These are phyloP conservation scores for Xestobium rufovillosum DNA, from an alignment of 2,888 invertebrate species.

Conservation along the genomic window DNA sequence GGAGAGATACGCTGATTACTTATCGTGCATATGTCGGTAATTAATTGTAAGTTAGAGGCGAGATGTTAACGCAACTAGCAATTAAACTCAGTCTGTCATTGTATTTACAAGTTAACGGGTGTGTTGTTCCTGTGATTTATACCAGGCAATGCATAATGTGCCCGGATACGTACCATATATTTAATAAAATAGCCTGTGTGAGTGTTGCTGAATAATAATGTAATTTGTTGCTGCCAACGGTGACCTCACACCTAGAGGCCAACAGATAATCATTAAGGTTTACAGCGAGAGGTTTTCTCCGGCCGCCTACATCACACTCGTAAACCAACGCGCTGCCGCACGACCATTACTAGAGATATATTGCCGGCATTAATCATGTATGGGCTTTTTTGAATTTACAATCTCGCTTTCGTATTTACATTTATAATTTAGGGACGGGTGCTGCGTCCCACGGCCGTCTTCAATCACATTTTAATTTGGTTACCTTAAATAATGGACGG, in stretches of 20 bases:
- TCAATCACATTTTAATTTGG: no score
- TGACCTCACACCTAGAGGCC: conserved; percentile 36
- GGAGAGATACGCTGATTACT: no score
- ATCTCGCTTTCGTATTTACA: no score
- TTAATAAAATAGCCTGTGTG: conserved; percentile 35
- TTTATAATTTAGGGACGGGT: no score
- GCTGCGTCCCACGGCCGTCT: no score
- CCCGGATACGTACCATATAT: conserved; percentile 34
- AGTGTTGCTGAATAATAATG: conserved; percentile 38
- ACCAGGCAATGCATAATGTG: conserved; percentile 35
- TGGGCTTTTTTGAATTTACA: conserved; percentile 28
- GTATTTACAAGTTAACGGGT: conserved; percentile 35
- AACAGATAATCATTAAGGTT: conserved; percentile 36
- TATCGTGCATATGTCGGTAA: no score
- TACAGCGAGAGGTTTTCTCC: conserved; percentile 35
- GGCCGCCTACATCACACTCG: conserved; percentile 33
- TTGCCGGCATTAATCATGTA: conserved; percentile 29
- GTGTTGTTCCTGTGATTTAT: conserved; percentile 36
- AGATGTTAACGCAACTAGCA: conserved; percentile 33
- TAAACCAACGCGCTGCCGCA: conserved; percentile 29
- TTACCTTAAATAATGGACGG: no score
- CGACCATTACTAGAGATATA: conserved; percentile 29
- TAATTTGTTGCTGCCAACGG: conserved; percentile 38
- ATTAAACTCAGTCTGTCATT: conserved; percentile 37
- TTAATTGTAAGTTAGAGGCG: conserved; percentile 32